Conservation (phyloP, 2,113 vertebrate species). For the Cryptoleucopteryx plumbea region DNA sequence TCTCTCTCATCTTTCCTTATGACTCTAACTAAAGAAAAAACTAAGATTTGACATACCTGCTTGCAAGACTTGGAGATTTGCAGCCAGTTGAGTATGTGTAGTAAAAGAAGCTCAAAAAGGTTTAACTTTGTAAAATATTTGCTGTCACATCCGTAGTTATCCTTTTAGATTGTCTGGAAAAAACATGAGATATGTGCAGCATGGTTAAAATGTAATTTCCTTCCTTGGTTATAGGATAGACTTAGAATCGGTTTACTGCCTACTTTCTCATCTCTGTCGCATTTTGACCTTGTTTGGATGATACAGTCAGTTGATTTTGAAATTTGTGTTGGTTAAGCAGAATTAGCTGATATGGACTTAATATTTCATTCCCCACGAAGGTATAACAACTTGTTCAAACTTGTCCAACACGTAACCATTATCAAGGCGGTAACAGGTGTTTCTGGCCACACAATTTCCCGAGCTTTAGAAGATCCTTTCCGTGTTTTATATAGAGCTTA, state of each 20-base stretch:
- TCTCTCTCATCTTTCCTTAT: background rate
- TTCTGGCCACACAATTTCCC: background rate
- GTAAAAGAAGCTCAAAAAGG: background rate
- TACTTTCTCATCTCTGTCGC: background rate
- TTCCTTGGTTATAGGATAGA: background rate
- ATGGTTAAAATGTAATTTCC: background rate
- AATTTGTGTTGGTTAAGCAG: background rate
- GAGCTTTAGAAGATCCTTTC: background rate
- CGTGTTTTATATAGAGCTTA: background rate
- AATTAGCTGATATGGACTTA: background rate
- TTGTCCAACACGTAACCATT: background rate
- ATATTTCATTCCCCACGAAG: background rate
- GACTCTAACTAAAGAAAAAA: background rate
- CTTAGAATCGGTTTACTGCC: background rate
- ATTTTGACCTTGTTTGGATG: background rate
- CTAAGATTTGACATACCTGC: background rate
- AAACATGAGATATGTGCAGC: background rate
- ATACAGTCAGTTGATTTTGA: background rate
- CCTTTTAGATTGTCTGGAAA: background rate
- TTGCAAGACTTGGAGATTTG: background rate
- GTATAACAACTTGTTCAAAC: background rate
- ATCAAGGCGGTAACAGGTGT: background rate
- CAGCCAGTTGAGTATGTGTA: background rate
- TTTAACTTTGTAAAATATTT: background rate
- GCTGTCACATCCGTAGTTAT: background rate